Conservation (phyloP, 2,888 invertebrate genomes). For the Ethmia dodecea region DNA sequence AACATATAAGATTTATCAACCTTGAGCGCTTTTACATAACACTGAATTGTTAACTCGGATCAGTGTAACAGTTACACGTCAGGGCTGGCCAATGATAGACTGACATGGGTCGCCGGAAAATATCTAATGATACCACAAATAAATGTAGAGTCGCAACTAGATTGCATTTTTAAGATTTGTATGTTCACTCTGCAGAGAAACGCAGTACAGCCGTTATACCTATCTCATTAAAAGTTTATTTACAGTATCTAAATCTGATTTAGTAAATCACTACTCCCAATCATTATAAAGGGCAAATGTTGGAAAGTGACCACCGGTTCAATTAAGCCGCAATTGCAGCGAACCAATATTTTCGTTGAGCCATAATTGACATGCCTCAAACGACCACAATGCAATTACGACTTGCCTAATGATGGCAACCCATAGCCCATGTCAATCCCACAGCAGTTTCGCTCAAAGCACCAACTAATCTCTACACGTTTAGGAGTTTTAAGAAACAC, state of each 20-base stretch:
- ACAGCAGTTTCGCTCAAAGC: constrained; percentile 31
- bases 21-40: background rate
- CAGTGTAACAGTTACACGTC: constrained; percentile 29
- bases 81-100: constrained; percentile 13
- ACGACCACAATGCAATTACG: constrained; percentile 46
- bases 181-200: no score
- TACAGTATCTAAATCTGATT: no score
- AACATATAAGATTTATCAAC: no score
- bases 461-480: constrained; percentile 13
- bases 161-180: no score
- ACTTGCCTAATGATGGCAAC: constrained; percentile 47
- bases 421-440: constrained; percentile 33
- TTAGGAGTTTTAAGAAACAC: background rate
- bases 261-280: no score
- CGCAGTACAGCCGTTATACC: no score
- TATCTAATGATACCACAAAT: no score
- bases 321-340: no score
- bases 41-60: constrained; percentile 40
- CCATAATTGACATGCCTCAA: constrained; percentile 61
- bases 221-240: no score
- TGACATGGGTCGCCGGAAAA: background rate
- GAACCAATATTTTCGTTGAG: constrained; percentile 55
- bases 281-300: no score
- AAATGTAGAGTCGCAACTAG: no score
- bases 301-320: no score